Conservation (phyloP, 2,797 vertebrate species). For the Falco berigora region DNA sequence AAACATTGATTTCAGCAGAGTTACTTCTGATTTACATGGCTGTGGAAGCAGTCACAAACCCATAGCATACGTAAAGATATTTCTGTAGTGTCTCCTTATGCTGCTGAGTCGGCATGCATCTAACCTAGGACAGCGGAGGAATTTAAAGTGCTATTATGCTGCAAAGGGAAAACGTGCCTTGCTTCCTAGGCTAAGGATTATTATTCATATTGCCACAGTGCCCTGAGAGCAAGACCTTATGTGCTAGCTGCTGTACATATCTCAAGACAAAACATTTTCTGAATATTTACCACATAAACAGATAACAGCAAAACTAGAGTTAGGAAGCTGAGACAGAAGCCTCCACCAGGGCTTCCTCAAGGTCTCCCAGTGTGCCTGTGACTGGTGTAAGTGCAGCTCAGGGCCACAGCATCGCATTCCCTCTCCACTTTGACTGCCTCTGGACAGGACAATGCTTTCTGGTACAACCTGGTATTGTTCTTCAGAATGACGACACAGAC, state of each 20-base stretch:
- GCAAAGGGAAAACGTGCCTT: not conserved
- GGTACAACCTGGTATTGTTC: not conserved
- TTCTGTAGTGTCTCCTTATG: not conserved
- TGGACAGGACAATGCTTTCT: not conserved
- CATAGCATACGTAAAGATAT: not conserved
- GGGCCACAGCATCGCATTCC: not conserved
- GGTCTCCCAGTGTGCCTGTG: not conserved
- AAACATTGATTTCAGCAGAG: slow-evolving; percentile 4
- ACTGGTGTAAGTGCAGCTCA: not conserved
- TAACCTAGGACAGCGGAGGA: not conserved
- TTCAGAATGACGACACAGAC: not conserved
- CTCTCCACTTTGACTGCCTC: not conserved
- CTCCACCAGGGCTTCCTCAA: not conserved
- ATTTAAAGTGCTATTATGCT: slow-evolving; percentile 7
- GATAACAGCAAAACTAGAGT: not conserved
- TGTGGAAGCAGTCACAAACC: not conserved
- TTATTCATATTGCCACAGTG: not conserved
- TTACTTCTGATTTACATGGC: slow-evolving; percentile 12
- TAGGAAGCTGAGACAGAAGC: not conserved
- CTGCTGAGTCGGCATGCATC: not conserved
- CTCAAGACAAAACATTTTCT: not conserved
- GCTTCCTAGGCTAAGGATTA: not conserved
- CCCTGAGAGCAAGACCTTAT: not conserved
- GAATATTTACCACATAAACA: not conserved
- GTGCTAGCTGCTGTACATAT: not conserved